Conservation (phyloP, 2,113 vertebrate genomes). For the Orthonyx spaldingii region DNA sequence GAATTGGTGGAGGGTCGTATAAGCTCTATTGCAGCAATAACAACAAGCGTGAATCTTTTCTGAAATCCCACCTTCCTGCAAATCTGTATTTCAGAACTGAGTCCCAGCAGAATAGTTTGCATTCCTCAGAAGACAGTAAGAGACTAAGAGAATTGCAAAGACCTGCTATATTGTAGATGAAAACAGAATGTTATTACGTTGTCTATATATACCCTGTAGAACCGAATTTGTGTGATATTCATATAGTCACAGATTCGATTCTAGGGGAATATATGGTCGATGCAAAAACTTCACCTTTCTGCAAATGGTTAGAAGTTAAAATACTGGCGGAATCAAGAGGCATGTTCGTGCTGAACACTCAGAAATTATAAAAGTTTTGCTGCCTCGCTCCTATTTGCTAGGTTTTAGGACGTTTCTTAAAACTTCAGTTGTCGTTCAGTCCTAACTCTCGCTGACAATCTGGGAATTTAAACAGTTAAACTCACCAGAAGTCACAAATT, state of each 20-base stretch:
- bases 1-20: conserved; percentile 16
- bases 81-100: conserved; percentile 25
- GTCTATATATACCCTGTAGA: conserved; percentile 92
- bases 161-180: conserved; percentile 57
- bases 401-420: conserved; percentile 16
- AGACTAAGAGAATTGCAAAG: conserved; percentile 39
- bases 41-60: conserved; percentile 18
- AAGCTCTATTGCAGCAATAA: neutral
- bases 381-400: conserved; percentile 41
- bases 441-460: neutral
- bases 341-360: conserved; percentile 19
- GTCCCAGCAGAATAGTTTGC: conserved; percentile 41
- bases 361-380: conserved; percentile 35
- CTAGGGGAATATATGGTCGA: conserved; percentile 99
- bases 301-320: conserved; percentile 63
- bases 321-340: conserved; percentile 47
- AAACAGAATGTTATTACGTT: conserved; percentile 78
- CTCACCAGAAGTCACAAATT: neutral
- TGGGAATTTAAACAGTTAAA: conserved; percentile 19
- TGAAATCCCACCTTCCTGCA: conserved; percentile 29
- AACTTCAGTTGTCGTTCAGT: conserved; percentile 16
- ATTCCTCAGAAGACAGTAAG: conserved; percentile 58
- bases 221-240: conserved; percentile 87
- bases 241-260: conserved; percentile 99
- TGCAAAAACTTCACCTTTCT: conserved; percentile 94